Percentiles rank a stretch among this genome's conserved stretches.
These are phyloP conservation scores for Rhea americana DNA, from an alignment of 2,113 vertebrate species.

Conservation along the genomic window DNA sequence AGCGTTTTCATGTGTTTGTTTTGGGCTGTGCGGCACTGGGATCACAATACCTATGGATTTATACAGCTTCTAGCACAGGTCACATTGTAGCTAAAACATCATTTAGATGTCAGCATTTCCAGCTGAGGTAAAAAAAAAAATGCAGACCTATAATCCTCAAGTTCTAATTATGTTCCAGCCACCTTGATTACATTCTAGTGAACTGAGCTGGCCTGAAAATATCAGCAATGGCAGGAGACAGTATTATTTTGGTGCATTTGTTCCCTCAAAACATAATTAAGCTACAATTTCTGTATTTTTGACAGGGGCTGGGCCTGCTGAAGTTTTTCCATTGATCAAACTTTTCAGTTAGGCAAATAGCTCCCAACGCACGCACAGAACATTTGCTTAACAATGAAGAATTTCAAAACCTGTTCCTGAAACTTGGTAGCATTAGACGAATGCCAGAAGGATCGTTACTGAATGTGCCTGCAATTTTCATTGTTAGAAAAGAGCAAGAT, in stretches of 20 bases:
- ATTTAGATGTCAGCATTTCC: neutral
- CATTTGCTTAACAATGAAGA: neutral
- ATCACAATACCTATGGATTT: neutral
- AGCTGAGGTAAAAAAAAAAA: neutral
- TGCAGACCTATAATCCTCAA: neutral
- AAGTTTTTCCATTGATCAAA: neutral
- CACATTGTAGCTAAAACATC: neutral
- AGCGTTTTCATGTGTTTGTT: neutral
- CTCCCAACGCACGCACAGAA: neutral
- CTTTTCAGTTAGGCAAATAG: neutral
- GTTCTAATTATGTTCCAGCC: neutral
- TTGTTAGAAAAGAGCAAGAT: neutral
- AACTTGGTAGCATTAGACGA: neutral
- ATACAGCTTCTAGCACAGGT: neutral
- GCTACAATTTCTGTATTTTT: neutral
- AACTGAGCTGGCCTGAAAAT: neutral
- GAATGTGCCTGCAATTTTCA: neutral
- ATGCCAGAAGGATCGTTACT: neutral
- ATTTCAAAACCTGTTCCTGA: neutral
- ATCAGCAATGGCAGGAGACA: neutral
- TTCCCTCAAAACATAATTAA: neutral
- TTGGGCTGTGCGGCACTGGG: neutral
- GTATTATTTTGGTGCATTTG: neutral
- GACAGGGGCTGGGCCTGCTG: neutral
- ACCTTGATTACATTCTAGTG: neutral